Evolutionary conservation across 2,888 invertebrate genomes (phyloP).

Genomic region (Hypselothyrea guttata): DNA sequence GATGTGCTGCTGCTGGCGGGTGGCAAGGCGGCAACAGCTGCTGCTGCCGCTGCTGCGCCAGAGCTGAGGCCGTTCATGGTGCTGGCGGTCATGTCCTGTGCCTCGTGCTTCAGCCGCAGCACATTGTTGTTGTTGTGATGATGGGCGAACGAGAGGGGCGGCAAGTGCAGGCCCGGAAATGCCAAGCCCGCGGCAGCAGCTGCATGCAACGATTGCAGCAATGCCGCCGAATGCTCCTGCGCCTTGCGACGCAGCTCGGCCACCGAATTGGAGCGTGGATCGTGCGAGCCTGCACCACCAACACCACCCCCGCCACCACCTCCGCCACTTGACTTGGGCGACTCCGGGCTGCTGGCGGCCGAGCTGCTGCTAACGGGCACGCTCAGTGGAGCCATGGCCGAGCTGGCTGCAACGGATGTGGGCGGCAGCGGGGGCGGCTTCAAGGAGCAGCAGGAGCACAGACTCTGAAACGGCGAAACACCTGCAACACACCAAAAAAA

Average conservation of each 20-base stretch:
- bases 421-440: constrained; percentile 83
- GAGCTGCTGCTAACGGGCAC: constrained; percentile 78
- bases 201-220: constrained; percentile 88
- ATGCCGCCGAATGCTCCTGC: constrained; percentile 96
- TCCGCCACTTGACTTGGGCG: constrained; percentile 69
- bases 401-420: constrained; percentile 23
- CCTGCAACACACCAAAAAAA: constrained; percentile 57
- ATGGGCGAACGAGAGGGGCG: constrained; percentile 82
- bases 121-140: constrained; percentile 77
- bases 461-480: constrained; percentile 87
- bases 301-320: constrained; percentile 63
- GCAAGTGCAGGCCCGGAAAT: constrained; percentile 83
- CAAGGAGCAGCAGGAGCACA: constrained; percentile 91
- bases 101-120: constrained; percentile 77
- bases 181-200: constrained; percentile 83
- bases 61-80: constrained; percentile 80
- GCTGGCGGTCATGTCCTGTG: constrained; percentile 81
- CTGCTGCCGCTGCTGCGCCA: constrained; percentile 13
- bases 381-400: constrained; percentile 73
- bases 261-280: constrained; percentile 92
- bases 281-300: constrained; percentile 72
- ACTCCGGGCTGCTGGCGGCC: constrained; percentile 79
- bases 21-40: constrained; percentile 23
- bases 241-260: constrained; percentile 96
- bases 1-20: constrained; percentile 53